Base-by-base conservation (phyloP, 2,797 vertebrate species). In the Enteromius trimaculatus region DNA sequence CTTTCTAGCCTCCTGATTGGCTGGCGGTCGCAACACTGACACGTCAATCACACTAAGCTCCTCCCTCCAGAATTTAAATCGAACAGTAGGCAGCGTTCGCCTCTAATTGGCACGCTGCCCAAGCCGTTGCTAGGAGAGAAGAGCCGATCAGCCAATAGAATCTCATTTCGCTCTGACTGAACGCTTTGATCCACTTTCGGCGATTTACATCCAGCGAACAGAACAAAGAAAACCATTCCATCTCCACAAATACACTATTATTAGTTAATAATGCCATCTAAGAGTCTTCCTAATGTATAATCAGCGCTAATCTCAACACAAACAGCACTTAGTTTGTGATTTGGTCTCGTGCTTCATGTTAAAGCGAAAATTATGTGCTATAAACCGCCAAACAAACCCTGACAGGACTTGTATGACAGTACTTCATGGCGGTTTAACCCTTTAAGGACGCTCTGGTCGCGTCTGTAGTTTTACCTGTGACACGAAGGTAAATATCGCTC, bases 81-180 rank as follows among this genome's bases (percentile, higher is more conserved):
- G 91, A 89, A 90, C 68, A 2, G 62, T 26, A 79, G 79, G 4
- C 85, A 88, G 84, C 86, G 90, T 49, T 89, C 92, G 89, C 89
- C 90, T 93, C 88, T 58, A 75, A 91, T 79, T 91, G 93, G 94
- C 91, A 83, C 81, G 77, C 69, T 90, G 92, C 92, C 93, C 88
- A 88, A 89, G 87, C 92, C 92, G 94, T 94, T 95, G 92, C 94
- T 93, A 93, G 89, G 93, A 93, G 90, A 89, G 90, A 89, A 83
- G 66, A 55, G 77, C 65, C 85, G 76, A 29, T 55, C 62, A 79
- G 37, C 93, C 94, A 94, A 89, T 95, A 60, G 85, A 90, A 44
- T 84, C 55, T 55, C 19, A 16, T 83, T 51, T 8, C 31, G 26
- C 51, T n/a, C 11, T 0, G 80, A 79, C n/a, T 69, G 62, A 42